Percentiles rank a stretch among this genome's conserved stretches.
Evolutionary conservation across 2,113 vertebrate genomes (phyloP).

Genomic region (Oxyruncus cristatus): DNA sequence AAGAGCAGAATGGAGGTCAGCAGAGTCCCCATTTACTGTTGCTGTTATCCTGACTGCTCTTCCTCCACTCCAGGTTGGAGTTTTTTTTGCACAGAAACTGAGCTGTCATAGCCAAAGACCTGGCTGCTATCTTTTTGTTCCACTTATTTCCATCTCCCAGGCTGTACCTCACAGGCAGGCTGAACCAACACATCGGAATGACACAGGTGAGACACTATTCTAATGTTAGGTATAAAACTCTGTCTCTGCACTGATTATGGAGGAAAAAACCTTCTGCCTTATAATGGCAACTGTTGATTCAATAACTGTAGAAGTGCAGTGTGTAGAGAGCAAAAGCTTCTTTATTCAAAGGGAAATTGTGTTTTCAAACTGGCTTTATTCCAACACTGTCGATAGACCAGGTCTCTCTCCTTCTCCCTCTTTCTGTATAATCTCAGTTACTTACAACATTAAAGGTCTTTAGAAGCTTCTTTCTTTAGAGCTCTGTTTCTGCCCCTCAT

Average conservation of each 20-base stretch:
- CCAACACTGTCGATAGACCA: neutral
- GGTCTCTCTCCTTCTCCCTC: neutral
- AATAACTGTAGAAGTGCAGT: neutral
- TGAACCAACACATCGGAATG: neutral
- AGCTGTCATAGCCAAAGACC: neutral
- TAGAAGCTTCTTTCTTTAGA: constrained; percentile 16
- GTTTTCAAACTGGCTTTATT: constrained; percentile 6
- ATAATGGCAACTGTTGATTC: neutral
- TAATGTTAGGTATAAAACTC: neutral
- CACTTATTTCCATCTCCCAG: neutral
- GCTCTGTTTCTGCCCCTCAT: neutral
- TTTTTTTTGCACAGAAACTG: neutral
- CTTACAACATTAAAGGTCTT: constrained; percentile 49
- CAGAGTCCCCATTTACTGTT: neutral
- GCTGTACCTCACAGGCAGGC: neutral
- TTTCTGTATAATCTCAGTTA: constrained; percentile 28
- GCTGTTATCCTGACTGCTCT: neutral
- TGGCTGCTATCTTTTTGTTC: neutral
- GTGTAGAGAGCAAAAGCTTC: neutral
- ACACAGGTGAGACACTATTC: neutral
- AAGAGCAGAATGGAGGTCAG: neutral
- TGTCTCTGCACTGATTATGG: neutral
- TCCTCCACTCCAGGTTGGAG: neutral
- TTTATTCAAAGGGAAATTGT: constrained; percentile 15
- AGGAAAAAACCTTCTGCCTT: neutral